Percentiles rank a stretch among this genome's conserved stretches.
Conservation (phyloP, 53 echinoderm and acorn worm genomes). For the Mesocentrotus franciscanus region DNA sequence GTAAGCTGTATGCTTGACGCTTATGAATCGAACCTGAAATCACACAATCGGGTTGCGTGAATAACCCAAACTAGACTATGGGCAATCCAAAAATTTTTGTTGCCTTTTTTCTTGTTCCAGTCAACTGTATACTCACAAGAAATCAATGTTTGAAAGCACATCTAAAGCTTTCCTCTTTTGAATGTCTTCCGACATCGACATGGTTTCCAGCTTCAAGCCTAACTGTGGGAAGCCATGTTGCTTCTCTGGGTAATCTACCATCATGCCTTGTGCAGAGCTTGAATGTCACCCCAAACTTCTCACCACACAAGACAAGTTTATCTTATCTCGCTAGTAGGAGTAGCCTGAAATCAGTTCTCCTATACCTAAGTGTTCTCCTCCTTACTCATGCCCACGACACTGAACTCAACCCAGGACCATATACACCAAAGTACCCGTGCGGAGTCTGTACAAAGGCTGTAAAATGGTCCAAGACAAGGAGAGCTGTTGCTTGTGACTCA, state of each 20-base stretch:
- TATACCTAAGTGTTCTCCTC: constrained; percentile 17
- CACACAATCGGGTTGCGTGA: background rate
- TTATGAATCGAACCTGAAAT: background rate
- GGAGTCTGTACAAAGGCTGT: constrained; percentile 19
- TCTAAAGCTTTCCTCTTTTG: background rate
- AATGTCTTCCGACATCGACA: background rate
- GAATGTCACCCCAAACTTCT: background rate
- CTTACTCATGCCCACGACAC: background rate
- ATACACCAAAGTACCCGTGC: constrained; percentile 9
- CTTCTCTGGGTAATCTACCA: background rate
- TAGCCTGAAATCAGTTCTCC: background rate
- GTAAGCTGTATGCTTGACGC: background rate
- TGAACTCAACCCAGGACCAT: constrained; percentile 1
- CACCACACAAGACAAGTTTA: background rate
- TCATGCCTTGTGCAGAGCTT: background rate
- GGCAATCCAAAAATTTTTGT: background rate
- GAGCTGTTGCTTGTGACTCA: constrained; percentile 17
- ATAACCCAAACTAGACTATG: no score
- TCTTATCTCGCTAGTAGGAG: background rate
- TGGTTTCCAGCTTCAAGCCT: constrained; percentile 8
- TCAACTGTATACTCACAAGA: background rate
- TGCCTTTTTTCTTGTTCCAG: constrained; percentile 1
- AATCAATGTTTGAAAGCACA: background rate
- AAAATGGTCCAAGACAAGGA: background rate
- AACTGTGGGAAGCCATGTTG: background rate